Base-by-base conservation (phyloP, 2,113 vertebrate genomes). In the Heteronetta atricapilla region DNA sequence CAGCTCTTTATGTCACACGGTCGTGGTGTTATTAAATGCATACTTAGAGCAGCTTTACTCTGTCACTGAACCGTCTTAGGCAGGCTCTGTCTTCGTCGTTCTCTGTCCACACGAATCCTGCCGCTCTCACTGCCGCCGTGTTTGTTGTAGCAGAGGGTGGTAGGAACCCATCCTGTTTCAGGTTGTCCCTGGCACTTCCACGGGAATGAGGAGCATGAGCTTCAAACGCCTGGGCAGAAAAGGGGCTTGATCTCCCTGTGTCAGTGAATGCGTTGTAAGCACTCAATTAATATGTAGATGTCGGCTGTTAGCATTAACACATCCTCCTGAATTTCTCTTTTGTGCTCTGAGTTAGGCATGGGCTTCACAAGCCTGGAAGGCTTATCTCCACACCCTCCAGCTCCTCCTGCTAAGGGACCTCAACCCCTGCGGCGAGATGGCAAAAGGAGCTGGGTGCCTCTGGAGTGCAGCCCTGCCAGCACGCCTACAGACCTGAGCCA, bases 271-370 rank as follows among this genome's bases (percentile, higher is more conserved):
- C 21, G 72, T 22, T 58, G 70, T 50, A 40, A 90, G 75, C 63
- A 22, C 85, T n/a, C 79, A 2, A 18, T 86, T 91, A 58, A 66
- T 46, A 85, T 79, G 95, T 17, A 91, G 82, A 90, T 93, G 81
- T 31, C 23, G 77, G 70, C 79, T 68, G 42, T 73, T 80, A 89
- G 90, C 44, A 25, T n/a, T 73, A 89, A 89, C 92, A 94, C 75
- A 58, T 96, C 66, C 85, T 82, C 85, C 53, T 56, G 48, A 82
- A 82, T 76, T 55, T 82, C 60, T 64, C 75, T 80, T 89, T 91
- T 94, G 78, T 95, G 72, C 85, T 53, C 63, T 2, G 72, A 62
- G 58, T 87, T 80, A 91, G 88, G 67, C 82, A 60, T 4, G 55
- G 75, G 63, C 82, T 91, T 93, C 90, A 88, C 13, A 89, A 76